Percentiles rank a stretch among this genome's conserved stretches.
Conservation (phyloP, 1,140 invertebrate species). For the Cryptotermes secundus region DNA sequence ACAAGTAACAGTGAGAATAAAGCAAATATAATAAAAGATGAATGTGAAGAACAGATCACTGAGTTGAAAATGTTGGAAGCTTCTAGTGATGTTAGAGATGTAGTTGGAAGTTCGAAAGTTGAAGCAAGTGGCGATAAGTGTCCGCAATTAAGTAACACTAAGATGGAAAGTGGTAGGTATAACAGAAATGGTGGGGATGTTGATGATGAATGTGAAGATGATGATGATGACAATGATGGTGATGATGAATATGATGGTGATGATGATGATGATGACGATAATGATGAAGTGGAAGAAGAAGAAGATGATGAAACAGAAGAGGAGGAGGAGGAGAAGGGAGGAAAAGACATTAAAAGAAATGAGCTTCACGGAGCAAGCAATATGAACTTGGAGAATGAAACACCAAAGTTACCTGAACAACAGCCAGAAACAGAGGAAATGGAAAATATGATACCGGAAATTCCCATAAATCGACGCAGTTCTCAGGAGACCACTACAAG, state of each 20-base stretch:
- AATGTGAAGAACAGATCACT: background rate
- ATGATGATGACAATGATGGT: background rate
- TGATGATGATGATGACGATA: background rate
- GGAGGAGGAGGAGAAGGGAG: conserved; percentile 35
- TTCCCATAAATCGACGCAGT: conserved; percentile 44
- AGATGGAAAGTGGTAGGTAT: background rate
- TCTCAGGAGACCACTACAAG: conserved; percentile 51
- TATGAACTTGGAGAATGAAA: too few species aligned
- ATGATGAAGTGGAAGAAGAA: background rate
- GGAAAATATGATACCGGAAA: conserved; percentile 31
- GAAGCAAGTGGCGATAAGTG: background rate
- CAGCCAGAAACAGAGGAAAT: background rate
- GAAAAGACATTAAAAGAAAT: conserved; percentile 42
- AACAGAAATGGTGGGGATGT: conserved; percentile 5
- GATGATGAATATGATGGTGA: too few species aligned
- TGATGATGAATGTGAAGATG: too few species aligned
- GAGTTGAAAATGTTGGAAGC: background rate
- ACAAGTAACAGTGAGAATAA: background rate
- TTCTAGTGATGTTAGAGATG: too few species aligned
- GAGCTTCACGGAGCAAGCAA: background rate
- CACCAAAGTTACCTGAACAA: conserved; percentile 32
- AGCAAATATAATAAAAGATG: background rate
- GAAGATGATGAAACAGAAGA: conserved; percentile 10
- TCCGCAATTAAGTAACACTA: background rate
- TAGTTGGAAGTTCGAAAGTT: background rate